A percentile compares a stretch with the other conserved stretches of the same genome.
Evolutionary conservation across 2,113 vertebrate genomes (phyloP).

Genomic region (Osmerus eperlanus): DNA sequence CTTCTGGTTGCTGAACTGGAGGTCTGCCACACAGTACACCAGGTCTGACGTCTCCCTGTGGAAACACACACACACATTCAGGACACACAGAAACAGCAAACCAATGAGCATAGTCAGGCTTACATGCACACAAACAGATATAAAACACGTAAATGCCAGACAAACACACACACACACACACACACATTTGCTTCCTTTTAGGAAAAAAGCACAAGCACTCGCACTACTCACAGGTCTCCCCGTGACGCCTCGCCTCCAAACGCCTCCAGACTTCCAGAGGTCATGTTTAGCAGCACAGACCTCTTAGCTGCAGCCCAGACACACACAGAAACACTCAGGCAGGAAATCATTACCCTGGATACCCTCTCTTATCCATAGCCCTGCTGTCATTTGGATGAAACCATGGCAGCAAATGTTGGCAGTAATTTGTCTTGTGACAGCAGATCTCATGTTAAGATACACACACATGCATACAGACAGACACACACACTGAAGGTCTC

Average conservation of each 20-base stretch:
- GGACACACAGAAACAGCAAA: background rate
- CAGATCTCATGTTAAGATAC: background rate
- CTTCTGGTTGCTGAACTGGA: constrained; percentile 84
- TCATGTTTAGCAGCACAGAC: constrained; percentile 67
- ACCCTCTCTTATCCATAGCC: background rate
- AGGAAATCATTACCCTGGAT: background rate
- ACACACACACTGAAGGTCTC: constrained; percentile 7
- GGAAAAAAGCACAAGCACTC: background rate
- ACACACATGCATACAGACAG: background rate
- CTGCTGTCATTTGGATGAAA: background rate
- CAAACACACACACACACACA: background rate
- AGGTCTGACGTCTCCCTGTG: constrained; percentile 84
- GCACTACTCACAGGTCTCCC: constrained; percentile 79
- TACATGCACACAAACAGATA: constrained; percentile 3
- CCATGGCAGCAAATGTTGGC: background rate
- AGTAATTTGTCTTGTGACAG: background rate
- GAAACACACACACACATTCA: background rate
- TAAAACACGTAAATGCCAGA: background rate
- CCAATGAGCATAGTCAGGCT: background rate
- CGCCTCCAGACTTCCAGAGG: constrained; percentile 79
- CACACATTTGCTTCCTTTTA: background rate
- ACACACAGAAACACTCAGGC: background rate
- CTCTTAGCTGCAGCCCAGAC: constrained; percentile 64
- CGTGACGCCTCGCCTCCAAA: constrained; percentile 79
- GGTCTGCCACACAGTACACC: constrained; percentile 79